phyloP scores from a whole-genome alignment of 64 coral and sea anemone genomes.

The Montipora cactus region DNA sequence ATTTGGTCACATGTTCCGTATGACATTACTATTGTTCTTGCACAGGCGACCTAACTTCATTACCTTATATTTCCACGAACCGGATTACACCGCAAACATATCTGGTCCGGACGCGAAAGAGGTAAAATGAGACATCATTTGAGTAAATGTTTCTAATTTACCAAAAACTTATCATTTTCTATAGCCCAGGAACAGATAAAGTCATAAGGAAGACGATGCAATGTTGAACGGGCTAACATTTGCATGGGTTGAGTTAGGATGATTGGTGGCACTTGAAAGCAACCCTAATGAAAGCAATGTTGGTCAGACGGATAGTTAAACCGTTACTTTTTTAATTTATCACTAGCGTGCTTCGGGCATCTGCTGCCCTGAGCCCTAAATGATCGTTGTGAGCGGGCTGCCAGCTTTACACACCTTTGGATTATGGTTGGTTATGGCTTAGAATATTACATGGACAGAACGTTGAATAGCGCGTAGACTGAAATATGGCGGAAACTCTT shows the following conservation, averaged over 20 bases:
- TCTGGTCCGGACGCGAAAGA: conserved; percentile 28
- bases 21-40: background rate
- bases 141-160: background rate
- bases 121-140: background rate
- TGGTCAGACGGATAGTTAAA: too few species aligned
- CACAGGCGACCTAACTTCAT: conserved; percentile 62
- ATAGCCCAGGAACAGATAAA: background rate
- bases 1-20: too few species aligned
- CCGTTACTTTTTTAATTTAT: background rate
- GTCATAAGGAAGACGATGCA: background rate
- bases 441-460: too few species aligned
- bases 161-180: background rate
- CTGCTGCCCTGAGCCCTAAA: background rate
- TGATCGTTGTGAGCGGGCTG: background rate
- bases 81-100: conserved; percentile 42
- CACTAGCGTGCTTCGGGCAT: background rate
- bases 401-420: too few species aligned
- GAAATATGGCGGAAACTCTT: too few species aligned
- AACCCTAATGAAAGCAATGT: too few species aligned
- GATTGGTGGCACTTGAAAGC: too few species aligned
- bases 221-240: background rate
- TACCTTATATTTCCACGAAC: conserved; percentile 71
- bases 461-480: too few species aligned
- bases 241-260: too few species aligned
- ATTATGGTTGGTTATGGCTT: too few species aligned